Base-by-base conservation (phyloP, 2,113 vertebrate species). In the Odontophorus gujanensis region DNA sequence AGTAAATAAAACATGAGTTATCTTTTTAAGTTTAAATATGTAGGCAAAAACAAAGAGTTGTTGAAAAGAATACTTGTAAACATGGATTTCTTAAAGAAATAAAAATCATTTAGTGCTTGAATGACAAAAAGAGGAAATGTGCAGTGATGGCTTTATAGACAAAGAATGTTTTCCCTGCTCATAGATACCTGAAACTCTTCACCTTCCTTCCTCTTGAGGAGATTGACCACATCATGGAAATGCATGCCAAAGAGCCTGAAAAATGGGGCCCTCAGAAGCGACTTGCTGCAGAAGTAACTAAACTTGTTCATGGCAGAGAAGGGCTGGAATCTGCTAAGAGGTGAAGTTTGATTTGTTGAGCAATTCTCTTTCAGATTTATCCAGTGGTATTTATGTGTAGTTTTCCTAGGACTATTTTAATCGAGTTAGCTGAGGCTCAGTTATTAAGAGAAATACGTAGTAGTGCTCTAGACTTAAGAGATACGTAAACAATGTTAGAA, bases 211-310 rank as follows among this genome's bases (percentile, higher is more conserved):
- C 99, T 16, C 97, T 99, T 95, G 96, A 97, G 7, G 99, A 99
- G 97, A 98, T 99, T 87, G 97, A 98, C 81, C 98, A 97, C 63
- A 95, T 99, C 51, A 99, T 99, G 99, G 97, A 98, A 91, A 98
- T 98, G 92, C 99, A 99, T 38, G 75, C 94, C 55, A 97, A 96
- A 91, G 98, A 99, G 84, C 98, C 99, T 18, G 98, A 98, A 61
- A 99, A 98, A 93, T 97, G 99, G 48, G 96, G 96, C 16, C 98
- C 99, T 36, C 99, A 99, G 67, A 99, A 99, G 83, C 98, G 99
- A 16, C 98, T 99, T 73, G 99, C 99, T 16, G 98, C 99, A 11
- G 99, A 99, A 97, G 98, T 99, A 69, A 99, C 99, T 15, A 99
- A 99, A 80, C 98, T 99, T 43, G 99, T 99, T 79, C 99, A 99